phyloP scores from a whole-genome alignment of 2,888 invertebrate species.

The Caradrina clavipalpis region DNA sequence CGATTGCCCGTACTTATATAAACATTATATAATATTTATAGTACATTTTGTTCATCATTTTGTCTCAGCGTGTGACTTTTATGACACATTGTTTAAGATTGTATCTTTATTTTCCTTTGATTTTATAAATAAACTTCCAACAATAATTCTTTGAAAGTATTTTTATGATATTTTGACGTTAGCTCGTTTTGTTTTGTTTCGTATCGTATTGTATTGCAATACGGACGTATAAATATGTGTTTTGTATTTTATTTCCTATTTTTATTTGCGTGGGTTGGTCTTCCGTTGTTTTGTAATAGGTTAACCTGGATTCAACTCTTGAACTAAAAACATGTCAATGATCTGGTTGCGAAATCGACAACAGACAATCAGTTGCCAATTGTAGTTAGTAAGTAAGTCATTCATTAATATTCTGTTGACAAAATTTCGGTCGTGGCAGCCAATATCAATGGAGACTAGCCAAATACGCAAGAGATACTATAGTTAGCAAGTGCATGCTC shows the following conservation, averaged over 20 bases:
- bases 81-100: slow-evolving; percentile 38
- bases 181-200: slow-evolving; percentile 23
- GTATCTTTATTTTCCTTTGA: slow-evolving; percentile 48
- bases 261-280: slow-evolving; percentile 26
- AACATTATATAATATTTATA: slow-evolving; percentile 47
- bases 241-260: slow-evolving; percentile 26
- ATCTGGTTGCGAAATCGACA: too few species aligned
- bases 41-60: slow-evolving; percentile 41
- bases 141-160: slow-evolving; percentile 27
- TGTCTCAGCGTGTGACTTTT: slow-evolving; percentile 59
- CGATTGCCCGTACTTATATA: slow-evolving; percentile 50
- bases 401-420: too few species aligned
- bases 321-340: too few species aligned
- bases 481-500: too few species aligned
- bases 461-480: too few species aligned
- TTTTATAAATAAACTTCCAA: slow-evolving; percentile 19
- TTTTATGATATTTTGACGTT: slow-evolving; percentile 32
- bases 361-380: too few species aligned
- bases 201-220: slow-evolving; percentile 16
- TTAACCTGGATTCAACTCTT: not conserved
- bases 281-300: slow-evolving; percentile 8
- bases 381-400: too few species aligned
- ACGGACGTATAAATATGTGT: slow-evolving; percentile 35
- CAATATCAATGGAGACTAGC: too few species aligned
- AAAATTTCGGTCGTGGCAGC: too few species aligned